These are phyloP conservation scores for Dunckerocampus dactyliophorus DNA, from an alignment of 2,113 vertebrate species.

Conservation along the genomic window DNA sequence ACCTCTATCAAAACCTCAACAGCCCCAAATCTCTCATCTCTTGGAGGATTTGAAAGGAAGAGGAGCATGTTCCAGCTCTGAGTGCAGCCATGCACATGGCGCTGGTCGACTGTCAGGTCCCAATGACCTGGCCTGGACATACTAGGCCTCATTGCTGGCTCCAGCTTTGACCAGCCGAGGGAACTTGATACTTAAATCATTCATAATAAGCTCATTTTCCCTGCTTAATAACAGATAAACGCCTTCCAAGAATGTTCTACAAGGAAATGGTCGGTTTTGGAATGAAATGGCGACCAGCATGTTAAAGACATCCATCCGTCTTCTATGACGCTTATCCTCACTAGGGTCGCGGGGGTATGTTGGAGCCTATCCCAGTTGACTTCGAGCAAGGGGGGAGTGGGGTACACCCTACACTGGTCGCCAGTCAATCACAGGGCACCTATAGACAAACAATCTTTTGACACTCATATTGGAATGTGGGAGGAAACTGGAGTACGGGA, in stretches of 20 bases:
- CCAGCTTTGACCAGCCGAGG: slow-evolving; percentile 46
- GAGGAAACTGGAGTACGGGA: too few species aligned
- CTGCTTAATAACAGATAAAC: slow-evolving; percentile 62
- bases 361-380: too few species aligned
- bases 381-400: too few species aligned
- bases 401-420: too few species aligned
- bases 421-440: too few species aligned
- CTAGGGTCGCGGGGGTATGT: too few species aligned
- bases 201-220: slow-evolving; percentile 66
- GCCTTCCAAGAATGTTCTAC: slow-evolving; percentile 60
- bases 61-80: slow-evolving; percentile 53
- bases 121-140: slow-evolving; percentile 54
- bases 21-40: slow-evolving; percentile 23
- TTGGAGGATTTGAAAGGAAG: slow-evolving; percentile 40
- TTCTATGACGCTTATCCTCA: too few species aligned
- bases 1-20: slow-evolving; percentile 16
- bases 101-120: slow-evolving; percentile 50
- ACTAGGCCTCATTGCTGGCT: slow-evolving; percentile 51
- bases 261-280: slow-evolving; percentile 68
- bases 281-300: slow-evolving; percentile 33
- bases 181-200: slow-evolving; percentile 66
- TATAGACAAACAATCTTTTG: too few species aligned
- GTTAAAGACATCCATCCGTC: too few species aligned
- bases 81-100: neutral
- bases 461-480: too few species aligned